Conservation (phyloP, 2,888 invertebrate genomes). For the Metacarcinus magister region DNA sequence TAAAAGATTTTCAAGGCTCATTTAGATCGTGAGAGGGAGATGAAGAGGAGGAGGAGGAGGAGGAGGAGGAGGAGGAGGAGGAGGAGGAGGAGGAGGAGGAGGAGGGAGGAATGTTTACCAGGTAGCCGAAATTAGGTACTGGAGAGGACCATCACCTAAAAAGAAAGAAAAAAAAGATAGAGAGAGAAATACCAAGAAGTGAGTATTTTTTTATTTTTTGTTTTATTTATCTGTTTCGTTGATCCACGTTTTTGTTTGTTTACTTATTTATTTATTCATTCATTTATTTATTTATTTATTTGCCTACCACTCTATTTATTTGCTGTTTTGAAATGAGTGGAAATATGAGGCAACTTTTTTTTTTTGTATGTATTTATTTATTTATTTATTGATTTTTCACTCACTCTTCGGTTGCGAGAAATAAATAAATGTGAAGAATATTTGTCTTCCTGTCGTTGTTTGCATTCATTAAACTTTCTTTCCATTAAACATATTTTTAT, state of each 20-base stretch:
- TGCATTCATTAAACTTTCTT: background rate
- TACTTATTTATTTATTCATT: no score
- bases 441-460: background rate
- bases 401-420: background rate
- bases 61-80: background rate
- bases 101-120: background rate
- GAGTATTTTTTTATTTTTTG: background rate
- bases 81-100: background rate
- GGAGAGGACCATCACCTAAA: background rate
- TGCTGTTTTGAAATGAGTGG: no score
- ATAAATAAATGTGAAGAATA: background rate
- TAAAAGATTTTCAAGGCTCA: background rate
- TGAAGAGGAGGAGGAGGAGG: background rate
- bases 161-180: background rate
- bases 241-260: background rate
- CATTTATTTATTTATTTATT: background rate
- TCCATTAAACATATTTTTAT: background rate
- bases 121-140: slow-evolving; percentile 7
- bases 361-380: background rate
- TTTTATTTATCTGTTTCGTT: background rate
- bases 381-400: background rate
- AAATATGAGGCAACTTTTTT: background rate
- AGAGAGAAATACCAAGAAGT: background rate
- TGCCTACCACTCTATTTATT: no score
- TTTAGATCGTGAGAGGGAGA: slow-evolving; percentile 41